A percentile compares a stretch with the other conserved stretches of the same genome.
Conservation (phyloP, 2,888 invertebrate species). For the Phaonia tiefii region DNA sequence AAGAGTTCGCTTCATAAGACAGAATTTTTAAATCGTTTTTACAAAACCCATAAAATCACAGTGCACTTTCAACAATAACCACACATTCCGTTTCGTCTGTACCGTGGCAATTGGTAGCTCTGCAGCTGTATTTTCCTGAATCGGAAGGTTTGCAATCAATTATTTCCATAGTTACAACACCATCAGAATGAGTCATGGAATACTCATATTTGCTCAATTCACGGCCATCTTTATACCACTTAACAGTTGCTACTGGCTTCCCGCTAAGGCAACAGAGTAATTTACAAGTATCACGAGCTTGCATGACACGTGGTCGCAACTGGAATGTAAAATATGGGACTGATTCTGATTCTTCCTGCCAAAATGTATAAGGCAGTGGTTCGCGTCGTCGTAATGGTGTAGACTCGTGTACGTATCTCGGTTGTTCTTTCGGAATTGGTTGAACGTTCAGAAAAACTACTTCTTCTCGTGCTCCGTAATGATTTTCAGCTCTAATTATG, state of each 20-base stretch:
- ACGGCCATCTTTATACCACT: conserved; percentile 94
- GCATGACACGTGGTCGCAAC: conserved; percentile 98
- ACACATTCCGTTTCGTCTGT: conserved; percentile 97
- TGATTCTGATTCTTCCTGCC: conserved; percentile 95
- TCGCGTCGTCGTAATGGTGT: conserved; percentile 89
- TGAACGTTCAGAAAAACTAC: conserved; percentile 98
- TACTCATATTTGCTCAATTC: conserved; percentile 96
- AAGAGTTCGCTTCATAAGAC: too few relatives aligned
- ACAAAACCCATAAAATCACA: not conserved
- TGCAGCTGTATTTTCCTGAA: conserved; percentile 97
- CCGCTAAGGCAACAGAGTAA: conserved; percentile 97
- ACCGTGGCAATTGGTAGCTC: conserved; percentile 96
- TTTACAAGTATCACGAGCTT: conserved; percentile 97
- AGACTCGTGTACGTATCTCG: conserved; percentile 83
- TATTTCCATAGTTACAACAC: conserved; percentile 98
- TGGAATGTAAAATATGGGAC: conserved; percentile 99
- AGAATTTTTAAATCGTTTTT: too few relatives aligned
- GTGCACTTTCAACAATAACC: conserved; percentile 94
- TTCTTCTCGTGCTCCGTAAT: conserved; percentile 97
- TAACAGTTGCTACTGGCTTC: conserved; percentile 95
- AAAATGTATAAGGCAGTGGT: conserved; percentile 91
- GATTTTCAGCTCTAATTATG: conserved; percentile 97
- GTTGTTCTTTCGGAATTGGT: conserved; percentile 82
- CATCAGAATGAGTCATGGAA: conserved; percentile 94
- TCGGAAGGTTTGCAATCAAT: conserved; percentile 96